Percentiles rank a stretch among this genome's conserved stretches.
These are phyloP conservation scores for Dicrostonyx torquatus DNA, from an alignment of 2,797 vertebrate species.

Conservation along the genomic window DNA sequence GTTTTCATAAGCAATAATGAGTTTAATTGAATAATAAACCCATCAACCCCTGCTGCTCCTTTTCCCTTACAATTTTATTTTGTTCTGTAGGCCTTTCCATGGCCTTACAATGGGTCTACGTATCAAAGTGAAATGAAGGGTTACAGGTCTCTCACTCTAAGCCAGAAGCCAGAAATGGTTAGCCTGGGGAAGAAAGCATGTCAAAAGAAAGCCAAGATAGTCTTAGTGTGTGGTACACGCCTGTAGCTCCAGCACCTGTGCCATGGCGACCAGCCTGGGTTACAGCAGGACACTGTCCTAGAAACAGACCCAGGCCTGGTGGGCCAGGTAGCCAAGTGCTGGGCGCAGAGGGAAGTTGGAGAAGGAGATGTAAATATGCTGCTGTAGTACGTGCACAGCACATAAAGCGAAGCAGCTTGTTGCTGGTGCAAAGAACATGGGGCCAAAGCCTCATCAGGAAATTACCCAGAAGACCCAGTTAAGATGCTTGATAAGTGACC, in stretches of 20 bases:
- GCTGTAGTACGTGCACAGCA: neutral
- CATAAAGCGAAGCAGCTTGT: neutral
- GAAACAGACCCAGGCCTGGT: neutral
- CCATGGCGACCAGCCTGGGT: no score
- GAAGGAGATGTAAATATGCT: neutral
- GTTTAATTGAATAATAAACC: neutral
- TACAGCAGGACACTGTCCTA: no score
- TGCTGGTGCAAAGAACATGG: neutral
- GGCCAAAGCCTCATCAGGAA: neutral
- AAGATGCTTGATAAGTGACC: neutral
- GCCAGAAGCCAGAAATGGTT: neutral
- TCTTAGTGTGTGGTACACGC: neutral
- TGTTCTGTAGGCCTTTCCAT: neutral
- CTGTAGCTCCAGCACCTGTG: neutral
- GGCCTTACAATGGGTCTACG: neutral
- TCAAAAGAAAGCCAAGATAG: neutral
- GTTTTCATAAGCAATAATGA: neutral
- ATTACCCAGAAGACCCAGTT: no score
- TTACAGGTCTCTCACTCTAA: neutral
- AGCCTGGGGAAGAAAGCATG: neutral
- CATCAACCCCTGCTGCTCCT: neutral
- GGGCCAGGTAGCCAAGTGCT: no score
- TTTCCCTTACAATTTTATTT: neutral
- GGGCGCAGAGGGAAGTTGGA: neutral
- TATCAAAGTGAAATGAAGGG: neutral